Evolutionary conservation across 1,140 invertebrate genomes (phyloP), one percentile per base, ranked within the genome.

Genomic region (Neodiprion fabricii): DNA sequence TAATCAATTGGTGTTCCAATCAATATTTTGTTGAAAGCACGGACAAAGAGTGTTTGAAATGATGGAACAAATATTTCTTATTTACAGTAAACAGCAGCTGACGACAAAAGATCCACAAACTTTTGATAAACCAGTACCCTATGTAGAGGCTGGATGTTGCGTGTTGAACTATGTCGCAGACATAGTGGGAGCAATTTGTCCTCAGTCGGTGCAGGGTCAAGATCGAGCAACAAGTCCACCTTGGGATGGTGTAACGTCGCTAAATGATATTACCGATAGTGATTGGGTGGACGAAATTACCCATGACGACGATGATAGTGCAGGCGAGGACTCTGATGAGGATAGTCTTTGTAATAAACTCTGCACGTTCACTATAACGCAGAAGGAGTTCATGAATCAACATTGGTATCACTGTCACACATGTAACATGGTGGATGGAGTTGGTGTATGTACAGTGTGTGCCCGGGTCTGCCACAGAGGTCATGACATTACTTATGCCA

Each of bases 381-480:
- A 98, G 82, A 98, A 98, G 85, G 98, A 99, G 86, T 99, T 99
- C 83, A 99, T 98, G 95, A 98, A 98, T 87, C 98, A 99, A 81
- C 95, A 96, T 84, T 96, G 96, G 96, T 99, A 99, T 87, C 97
- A 99, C 85, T 99, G 98, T 85, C 97, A 99, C 84, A 98, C 97
- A 0, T 99, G 98, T 86, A 96, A 96, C 83, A 99, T 99, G 98
- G 94, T 98, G 23, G 98, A 99, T 85, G 95, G 97, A 12, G 97
- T 98, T 17, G 98, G 98, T 0, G 97, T 99, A 11, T 99, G 98
- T 85, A 97, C 96, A 0, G 94, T 99, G 1, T 99, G 98, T 89
- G 98, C 98, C 2, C 91, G 96, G 74, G 98, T 99, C 3, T 99
- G 98, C 84, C 98, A 99, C 85, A 93, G 95, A 76, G 96, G 96